phyloP scores from a whole-genome alignment of 2,113 vertebrate genomes.

The zebrafish (Danio rerio) region GRCz12tu NC_133177.1:4904501-4905000 shows the following conservation, averaged over 20 bases:
- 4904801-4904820: background rate
- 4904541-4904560: too few relatives aligned
- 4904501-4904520: too few relatives aligned
- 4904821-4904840: background rate
- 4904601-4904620: background rate
- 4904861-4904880: background rate
- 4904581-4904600: background rate
- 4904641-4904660: background rate
- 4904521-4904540: too few relatives aligned
- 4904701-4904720: background rate
- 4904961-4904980: background rate
- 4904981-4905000: too few relatives aligned
- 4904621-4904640: background rate
- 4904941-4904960: background rate
- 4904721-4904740: background rate
- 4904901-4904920: background rate
- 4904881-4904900: background rate
- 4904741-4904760: background rate
- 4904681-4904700: background rate
- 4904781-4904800: background rate
- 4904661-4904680: conserved; percentile 7
- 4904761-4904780: background rate
- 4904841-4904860: background rate
- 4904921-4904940: conserved; percentile 1
- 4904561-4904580: background rate